Conservation (phyloP, 2,888 invertebrate species). For the Hyppa rectilinea region DNA sequence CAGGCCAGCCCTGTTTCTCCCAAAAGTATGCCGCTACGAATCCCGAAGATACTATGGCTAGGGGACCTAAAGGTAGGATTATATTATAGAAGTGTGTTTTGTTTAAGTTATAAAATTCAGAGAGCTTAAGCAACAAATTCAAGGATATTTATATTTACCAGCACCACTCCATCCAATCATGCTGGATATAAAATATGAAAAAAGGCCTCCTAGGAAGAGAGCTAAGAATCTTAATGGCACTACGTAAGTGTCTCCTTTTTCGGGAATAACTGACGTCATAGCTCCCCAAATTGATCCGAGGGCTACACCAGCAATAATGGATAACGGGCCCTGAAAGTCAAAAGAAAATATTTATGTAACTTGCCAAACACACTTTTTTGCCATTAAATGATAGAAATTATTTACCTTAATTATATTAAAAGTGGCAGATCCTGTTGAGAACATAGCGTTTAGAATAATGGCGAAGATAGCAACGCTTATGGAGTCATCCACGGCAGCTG, state of each 20-base stretch:
- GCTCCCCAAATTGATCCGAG: slow-evolving; percentile 94
- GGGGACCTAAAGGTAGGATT: slow-evolving; percentile 87
- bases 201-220: slow-evolving; percentile 93
- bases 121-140: background rate
- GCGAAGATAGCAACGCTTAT: slow-evolving; percentile 97
- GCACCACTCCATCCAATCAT: slow-evolving; percentile 92
- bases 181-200: slow-evolving; percentile 94
- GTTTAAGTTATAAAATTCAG: background rate
- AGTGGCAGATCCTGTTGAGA: slow-evolving; percentile 92
- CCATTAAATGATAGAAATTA: background rate
- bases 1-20: slow-evolving; percentile 94
- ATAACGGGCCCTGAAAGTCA: slow-evolving; percentile 91
- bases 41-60: slow-evolving; percentile 93
- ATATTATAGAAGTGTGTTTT: background rate
- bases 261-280: slow-evolving; percentile 93
- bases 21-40: slow-evolving; percentile 93
- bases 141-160: slow-evolving; percentile 75
- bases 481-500: slow-evolving; percentile 97
- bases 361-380: background rate
- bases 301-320: slow-evolving; percentile 93
- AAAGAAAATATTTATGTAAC: background rate
- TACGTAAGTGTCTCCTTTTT: slow-evolving; percentile 92
- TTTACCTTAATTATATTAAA: slow-evolving; percentile 91
- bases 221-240: slow-evolving; percentile 93
- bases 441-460: slow-evolving; percentile 95